These are phyloP conservation scores for Otocyon megalotis DNA, from an alignment of 2,113 vertebrate genomes.

Conservation along the genomic window DNA sequence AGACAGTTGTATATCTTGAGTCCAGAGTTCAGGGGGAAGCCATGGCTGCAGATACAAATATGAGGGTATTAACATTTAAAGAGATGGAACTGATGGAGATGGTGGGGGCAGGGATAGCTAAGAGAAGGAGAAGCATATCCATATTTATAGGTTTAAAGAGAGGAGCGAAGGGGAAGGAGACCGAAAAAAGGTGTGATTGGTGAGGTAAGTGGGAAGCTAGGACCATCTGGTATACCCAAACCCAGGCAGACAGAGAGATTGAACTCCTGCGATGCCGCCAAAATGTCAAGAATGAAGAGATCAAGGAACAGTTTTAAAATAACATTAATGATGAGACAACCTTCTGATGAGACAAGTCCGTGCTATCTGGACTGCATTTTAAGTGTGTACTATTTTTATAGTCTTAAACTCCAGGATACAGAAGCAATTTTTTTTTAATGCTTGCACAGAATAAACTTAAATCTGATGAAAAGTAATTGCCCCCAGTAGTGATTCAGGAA, in stretches of 20 bases:
- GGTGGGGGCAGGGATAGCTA: neutral
- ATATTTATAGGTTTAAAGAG: neutral
- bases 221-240: neutral
- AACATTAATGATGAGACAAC: neutral
- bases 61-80: neutral
- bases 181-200: neutral
- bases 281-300: neutral
- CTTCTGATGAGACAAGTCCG: neutral
- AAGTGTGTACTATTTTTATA: neutral
- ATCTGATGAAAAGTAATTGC: slow-evolving; percentile 65
- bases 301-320: neutral
- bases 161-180: neutral
- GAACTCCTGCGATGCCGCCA: neutral
- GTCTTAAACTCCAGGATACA: neutral
- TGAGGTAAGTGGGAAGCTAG: neutral
- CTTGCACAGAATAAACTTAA: slow-evolving; percentile 60
- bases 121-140: neutral
- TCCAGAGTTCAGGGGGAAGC: neutral
- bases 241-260: neutral
- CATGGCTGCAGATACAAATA: neutral
- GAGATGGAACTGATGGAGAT: neutral
- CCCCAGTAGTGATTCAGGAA: slow-evolving; percentile 46
- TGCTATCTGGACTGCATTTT: neutral
- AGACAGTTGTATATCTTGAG: neutral
- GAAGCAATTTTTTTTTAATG: slow-evolving; percentile 37